Conservation (phyloP, 1,140 invertebrate genomes). For the Drosophila rufa region DNA sequence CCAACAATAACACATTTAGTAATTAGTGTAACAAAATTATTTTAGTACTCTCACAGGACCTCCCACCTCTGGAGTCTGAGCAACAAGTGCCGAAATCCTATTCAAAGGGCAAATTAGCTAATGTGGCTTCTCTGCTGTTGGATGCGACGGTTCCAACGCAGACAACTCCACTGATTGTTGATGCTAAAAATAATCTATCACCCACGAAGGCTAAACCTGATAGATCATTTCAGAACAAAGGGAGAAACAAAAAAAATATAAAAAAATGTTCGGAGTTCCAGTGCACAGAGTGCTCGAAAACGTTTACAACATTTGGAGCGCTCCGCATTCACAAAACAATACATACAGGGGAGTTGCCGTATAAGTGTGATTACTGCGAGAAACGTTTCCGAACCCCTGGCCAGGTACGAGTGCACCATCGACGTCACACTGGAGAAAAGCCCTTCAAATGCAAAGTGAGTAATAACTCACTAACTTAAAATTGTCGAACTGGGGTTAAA, state of each 20-base stretch:
- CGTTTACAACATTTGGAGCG: conserved; percentile 67
- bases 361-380: conserved; percentile 76
- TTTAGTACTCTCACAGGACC: conserved; percentile 7
- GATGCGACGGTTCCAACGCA: neutral
- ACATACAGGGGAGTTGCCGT: conserved; percentile 75
- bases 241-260: neutral
- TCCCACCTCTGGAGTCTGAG: neutral
- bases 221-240: neutral
- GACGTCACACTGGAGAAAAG: conserved; percentile 94
- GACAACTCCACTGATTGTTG: neutral
- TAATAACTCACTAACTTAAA: too few species aligned
- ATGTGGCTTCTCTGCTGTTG: neutral
- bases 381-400: conserved; percentile 79
- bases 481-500: too few species aligned
- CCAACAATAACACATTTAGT: too few species aligned
- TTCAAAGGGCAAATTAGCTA: neutral
- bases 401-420: conserved; percentile 89
- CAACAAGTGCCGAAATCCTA: neutral
- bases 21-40: neutral
- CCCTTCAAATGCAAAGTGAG: conserved; percentile 92
- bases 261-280: neutral
- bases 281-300: conserved; percentile 63
- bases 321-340: conserved; percentile 73
- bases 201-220: neutral
- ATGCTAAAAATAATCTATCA: neutral